Conservation (phyloP, 2,888 invertebrate species). For the Petrolisthes manimaculis region DNA sequence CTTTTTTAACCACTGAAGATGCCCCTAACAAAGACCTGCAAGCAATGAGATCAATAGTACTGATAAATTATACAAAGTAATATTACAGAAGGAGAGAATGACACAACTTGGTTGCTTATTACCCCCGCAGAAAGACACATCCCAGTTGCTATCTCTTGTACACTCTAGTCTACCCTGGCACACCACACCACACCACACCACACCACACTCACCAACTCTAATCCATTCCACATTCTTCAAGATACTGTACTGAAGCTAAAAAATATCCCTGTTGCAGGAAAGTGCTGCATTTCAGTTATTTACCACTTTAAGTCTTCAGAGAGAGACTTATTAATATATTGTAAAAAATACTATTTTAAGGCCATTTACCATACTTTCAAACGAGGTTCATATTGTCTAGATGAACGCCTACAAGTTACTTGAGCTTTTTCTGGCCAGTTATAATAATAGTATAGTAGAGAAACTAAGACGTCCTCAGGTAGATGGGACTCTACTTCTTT, state of each 20-base stretch:
- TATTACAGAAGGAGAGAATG: neutral
- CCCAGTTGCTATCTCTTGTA: neutral
- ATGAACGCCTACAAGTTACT: conserved; percentile 12
- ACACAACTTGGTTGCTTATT: no score
- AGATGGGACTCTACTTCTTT: no score
- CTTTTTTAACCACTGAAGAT: conserved; percentile 4
- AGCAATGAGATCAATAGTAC: conserved; percentile 59
- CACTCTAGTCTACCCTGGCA: neutral
- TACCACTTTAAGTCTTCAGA: conserved; percentile 22
- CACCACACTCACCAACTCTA: neutral
- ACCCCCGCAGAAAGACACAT: no score
- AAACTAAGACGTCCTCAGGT: conserved; percentile 9
- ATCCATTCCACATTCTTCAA: neutral
- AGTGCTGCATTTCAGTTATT: conserved; percentile 32
- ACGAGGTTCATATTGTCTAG: conserved; percentile 19
- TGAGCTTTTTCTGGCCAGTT: conserved; percentile 46
- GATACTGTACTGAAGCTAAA: neutral
- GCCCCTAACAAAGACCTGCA: conserved; percentile 44
- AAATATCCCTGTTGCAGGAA: conserved; percentile 18
- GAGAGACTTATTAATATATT: conserved; percentile 45
- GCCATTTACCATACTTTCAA: conserved; percentile 39
- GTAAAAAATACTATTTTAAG: conserved; percentile 56
- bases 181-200: neutral
- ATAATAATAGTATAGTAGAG: conserved; percentile 36
- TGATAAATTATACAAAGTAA: conserved; percentile 47